Conservation (phyloP, 1,140 invertebrate species). For the Coelopa frigida region DNA sequence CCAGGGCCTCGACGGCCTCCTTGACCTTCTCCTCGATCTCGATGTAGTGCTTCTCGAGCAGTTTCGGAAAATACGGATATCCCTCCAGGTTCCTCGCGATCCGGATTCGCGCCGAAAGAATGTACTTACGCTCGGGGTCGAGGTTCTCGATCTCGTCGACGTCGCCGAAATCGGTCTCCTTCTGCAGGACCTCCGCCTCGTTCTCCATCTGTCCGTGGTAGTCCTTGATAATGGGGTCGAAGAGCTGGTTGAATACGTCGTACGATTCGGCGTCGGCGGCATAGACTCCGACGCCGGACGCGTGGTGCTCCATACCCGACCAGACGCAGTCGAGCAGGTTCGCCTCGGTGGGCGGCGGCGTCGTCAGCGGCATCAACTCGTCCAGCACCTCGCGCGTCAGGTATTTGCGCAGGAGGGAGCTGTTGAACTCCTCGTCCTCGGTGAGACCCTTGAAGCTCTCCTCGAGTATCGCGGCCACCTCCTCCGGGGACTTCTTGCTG, state of each 20-base stretch:
- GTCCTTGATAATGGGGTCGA: conserved; percentile 71
- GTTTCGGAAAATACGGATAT: conserved; percentile 70
- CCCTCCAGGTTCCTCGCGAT: conserved; percentile 62
- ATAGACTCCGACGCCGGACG: conserved; percentile 61
- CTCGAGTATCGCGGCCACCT: conserved; percentile 45
- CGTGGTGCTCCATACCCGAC: conserved; percentile 57
- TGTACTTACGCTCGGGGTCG: conserved; percentile 61
- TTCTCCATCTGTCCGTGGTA: conserved; percentile 61
- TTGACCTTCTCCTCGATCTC: conserved; percentile 37
- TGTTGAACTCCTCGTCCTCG: conserved; percentile 49
- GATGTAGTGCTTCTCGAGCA: conserved; percentile 59
- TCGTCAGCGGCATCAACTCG: conserved; percentile 55
- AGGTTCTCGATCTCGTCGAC: conserved; percentile 58
- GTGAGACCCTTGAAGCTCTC: conserved; percentile 55
- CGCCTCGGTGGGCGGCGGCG: conserved; percentile 46
- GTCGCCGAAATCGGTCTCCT: conserved; percentile 60
- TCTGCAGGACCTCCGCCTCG: conserved; percentile 50
- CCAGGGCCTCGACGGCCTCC: conserved; percentile 28
- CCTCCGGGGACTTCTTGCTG: conserved; percentile 40
- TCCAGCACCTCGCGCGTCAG: conserved; percentile 59
- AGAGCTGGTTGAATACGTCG: conserved; percentile 58
- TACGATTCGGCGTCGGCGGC: conserved; percentile 68
- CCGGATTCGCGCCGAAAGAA: conserved; percentile 68
- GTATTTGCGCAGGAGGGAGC: conserved; percentile 67
- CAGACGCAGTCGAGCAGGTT: conserved; percentile 60